Conservation (phyloP, 2,797 vertebrate genomes). For the Hydrophis major region DNA sequence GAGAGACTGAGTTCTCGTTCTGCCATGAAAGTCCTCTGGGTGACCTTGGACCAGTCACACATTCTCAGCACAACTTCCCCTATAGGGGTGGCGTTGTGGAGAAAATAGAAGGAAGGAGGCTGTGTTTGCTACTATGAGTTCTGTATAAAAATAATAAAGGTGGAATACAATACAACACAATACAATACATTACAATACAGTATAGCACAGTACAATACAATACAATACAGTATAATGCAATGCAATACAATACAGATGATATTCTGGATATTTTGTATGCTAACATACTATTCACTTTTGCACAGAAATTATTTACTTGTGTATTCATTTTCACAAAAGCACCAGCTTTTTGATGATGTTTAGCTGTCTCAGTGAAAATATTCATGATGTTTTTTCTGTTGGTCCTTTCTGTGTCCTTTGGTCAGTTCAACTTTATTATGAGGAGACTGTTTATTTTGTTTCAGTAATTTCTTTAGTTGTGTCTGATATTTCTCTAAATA, state of each 20-base stretch:
- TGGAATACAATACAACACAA: background rate
- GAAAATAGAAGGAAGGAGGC: background rate
- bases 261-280: background rate
- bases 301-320: background rate
- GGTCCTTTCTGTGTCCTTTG: background rate
- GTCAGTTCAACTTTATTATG: background rate
- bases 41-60: background rate
- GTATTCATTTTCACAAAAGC: background rate
- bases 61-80: background rate
- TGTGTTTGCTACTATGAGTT: background rate
- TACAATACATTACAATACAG: too few species aligned
- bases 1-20: background rate
- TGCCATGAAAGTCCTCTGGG: background rate
- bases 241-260: background rate
- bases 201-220: background rate
- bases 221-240: background rate
- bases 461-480: background rate
- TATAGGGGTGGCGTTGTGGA: background rate
- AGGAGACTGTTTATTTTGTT: background rate
- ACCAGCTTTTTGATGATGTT: background rate
- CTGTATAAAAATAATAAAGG: background rate
- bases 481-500: background rate
- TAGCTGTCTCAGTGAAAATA: background rate
- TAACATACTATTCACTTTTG: background rate
- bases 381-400: background rate